Conservation (phyloP, 1,140 invertebrate species). For the Panagrolaimus sp. region DNA sequence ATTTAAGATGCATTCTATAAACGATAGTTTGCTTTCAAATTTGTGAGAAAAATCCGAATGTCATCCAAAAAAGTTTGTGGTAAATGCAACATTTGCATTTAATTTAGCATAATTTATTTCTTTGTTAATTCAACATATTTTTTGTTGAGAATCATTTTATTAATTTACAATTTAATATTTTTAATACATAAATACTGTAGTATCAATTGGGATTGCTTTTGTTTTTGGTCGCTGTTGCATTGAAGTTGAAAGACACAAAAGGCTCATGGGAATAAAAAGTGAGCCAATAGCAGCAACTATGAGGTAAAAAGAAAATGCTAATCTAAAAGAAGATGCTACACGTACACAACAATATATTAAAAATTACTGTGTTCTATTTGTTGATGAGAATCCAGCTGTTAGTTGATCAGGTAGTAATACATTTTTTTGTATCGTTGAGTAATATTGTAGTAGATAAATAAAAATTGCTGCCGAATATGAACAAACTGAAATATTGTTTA, state of each 20-base stretch:
- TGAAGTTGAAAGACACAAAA: slow-evolving; percentile 5
- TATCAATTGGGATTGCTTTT: slow-evolving; percentile 8
- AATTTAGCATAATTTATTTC: too few relatives aligned
- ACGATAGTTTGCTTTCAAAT: too few relatives aligned
- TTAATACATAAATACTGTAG: slow-evolving; percentile 12
- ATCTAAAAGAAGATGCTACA: neutral
- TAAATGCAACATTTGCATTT: too few relatives aligned
- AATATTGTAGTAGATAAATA: slow-evolving; percentile 3
- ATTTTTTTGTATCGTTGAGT: slow-evolving; percentile 10
- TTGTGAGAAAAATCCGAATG: too few relatives aligned
- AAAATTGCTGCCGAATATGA: neutral
- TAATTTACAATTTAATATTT: too few relatives aligned
- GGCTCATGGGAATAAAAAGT: slow-evolving; percentile 2
- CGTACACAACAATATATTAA: neutral
- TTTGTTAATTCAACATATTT: too few relatives aligned
- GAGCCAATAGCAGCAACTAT: neutral
- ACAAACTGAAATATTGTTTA: neutral
- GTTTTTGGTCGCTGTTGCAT: neutral
- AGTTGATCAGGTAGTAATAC: slow-evolving; percentile 1
- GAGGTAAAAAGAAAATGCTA: slow-evolving; percentile 7
- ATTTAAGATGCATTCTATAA: too few relatives aligned
- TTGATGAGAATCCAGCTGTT: neutral
- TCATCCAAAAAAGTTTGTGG: too few relatives aligned
- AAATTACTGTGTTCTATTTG: neutral
- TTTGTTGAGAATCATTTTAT: too few relatives aligned